A percentile compares a stretch with the other conserved stretches of the same genome.
Conservation (phyloP, 1,140 invertebrate species). For the Rhizoglyphus robini region DNA sequence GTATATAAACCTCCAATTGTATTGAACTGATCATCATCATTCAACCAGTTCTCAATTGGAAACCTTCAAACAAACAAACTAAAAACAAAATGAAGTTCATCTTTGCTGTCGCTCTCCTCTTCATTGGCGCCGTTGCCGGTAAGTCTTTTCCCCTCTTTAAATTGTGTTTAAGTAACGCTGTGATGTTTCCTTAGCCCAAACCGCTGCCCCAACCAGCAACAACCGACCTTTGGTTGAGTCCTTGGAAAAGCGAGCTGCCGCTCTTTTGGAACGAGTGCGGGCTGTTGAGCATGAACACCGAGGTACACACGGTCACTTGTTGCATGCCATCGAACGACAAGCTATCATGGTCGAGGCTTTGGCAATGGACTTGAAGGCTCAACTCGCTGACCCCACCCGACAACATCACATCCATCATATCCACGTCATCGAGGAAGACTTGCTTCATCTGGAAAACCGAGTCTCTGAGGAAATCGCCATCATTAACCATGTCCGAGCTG, state of each 20-base stretch:
- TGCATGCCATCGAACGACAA: constrained; percentile 15
- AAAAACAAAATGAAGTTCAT: no score
- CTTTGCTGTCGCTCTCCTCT: constrained; percentile 1
- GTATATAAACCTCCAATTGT: no score
- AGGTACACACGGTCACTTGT: background rate
- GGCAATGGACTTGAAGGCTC: constrained; percentile 6
- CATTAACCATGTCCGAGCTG: background rate
- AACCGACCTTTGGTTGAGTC: background rate
- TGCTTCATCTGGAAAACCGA: constrained; percentile 15
- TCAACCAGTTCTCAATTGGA: no score
- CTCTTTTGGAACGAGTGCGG: background rate
- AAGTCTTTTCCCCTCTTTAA: background rate
- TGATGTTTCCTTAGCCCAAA: background rate
- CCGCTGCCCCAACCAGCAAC: no score
- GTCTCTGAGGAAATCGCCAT: constrained; percentile 9
- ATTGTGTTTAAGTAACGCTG: background rate
- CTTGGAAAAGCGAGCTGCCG: background rate
- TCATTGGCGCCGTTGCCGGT: constrained; percentile 4
- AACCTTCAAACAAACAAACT: no score
- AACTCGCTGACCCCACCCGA: background rate
- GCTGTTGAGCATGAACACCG: background rate
- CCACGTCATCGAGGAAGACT: constrained; percentile 15
- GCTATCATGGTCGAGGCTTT: constrained; percentile 11
- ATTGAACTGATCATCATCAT: no score
- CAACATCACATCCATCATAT: background rate